Evolutionary conservation across 1,140 invertebrate genomes (phyloP).

Genomic region (Meteorus sp.): DNA sequence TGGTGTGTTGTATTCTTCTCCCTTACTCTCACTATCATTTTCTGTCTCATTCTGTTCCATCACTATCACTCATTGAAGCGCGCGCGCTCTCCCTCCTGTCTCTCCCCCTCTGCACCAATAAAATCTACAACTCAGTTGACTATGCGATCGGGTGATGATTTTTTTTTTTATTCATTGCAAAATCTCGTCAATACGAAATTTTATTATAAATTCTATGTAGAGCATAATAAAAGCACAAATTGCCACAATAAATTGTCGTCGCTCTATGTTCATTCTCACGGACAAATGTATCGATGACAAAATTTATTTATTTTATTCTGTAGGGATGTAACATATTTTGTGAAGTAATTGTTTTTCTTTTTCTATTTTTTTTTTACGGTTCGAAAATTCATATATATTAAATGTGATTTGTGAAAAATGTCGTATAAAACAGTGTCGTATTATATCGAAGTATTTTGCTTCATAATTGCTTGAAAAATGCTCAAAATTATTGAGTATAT

Average conservation of each 20-base stretch:
- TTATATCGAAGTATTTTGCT: too few relatives aligned
- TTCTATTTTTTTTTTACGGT: too few relatives aligned
- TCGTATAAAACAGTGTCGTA: too few relatives aligned
- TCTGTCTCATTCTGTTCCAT: slow-evolving; percentile 21
- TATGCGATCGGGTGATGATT: slow-evolving; percentile 22
- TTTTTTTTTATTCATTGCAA: slow-evolving; percentile 23
- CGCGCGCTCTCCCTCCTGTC: slow-evolving; percentile 8
- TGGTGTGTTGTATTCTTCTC: slow-evolving; percentile 9
- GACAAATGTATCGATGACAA: too few relatives aligned
- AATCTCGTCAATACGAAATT: slow-evolving; percentile 28
- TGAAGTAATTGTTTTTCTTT: too few relatives aligned
- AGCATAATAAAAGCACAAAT: slow-evolving; percentile 22
- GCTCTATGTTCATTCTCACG: not conserved
- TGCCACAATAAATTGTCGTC: slow-evolving; percentile 25
- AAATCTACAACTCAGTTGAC: slow-evolving; percentile 23
- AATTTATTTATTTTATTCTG: too few relatives aligned
- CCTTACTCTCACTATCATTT: slow-evolving; percentile 8
- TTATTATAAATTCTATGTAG: slow-evolving; percentile 26
- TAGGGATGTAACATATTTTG: too few relatives aligned
- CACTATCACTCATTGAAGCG: too few relatives aligned
- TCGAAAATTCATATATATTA: too few relatives aligned
- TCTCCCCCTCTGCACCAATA: slow-evolving; percentile 15
- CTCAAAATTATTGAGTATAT: too few relatives aligned
- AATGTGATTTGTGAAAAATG: too few relatives aligned
- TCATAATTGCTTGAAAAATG: too few relatives aligned